Percentiles rank a stretch among this genome's conserved stretches.
These are phyloP conservation scores for Subacronicta megacephala DNA, from an alignment of 2,888 invertebrate genomes.

Conservation along the genomic window DNA sequence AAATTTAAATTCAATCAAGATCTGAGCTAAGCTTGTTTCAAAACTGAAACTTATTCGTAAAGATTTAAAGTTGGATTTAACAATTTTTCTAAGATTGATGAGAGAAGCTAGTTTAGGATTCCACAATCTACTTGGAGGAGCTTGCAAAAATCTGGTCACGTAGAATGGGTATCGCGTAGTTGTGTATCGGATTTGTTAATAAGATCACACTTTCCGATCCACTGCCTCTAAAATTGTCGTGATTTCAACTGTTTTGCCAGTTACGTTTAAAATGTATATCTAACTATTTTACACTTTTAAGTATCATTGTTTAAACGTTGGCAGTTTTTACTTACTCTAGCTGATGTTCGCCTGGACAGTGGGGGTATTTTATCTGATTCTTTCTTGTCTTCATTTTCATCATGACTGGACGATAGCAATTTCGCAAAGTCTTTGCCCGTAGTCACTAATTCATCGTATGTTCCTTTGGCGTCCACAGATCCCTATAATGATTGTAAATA, in stretches of 20 bases:
- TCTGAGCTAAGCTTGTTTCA: background rate
- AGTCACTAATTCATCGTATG: slow-evolving; percentile 88
- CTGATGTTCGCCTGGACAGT: slow-evolving; percentile 79
- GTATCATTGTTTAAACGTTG: too few species aligned
- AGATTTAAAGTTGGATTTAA: slow-evolving; percentile 13
- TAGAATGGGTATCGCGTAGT: slow-evolving; percentile 12
- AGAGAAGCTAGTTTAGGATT: slow-evolving; percentile 21
- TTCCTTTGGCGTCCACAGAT: slow-evolving; percentile 89
- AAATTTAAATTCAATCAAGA: slow-evolving; percentile 42
- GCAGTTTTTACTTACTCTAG: slow-evolving; percentile 72
- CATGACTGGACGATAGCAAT: slow-evolving; percentile 84
- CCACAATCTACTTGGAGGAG: slow-evolving; percentile 24
- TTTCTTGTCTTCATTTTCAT: slow-evolving; percentile 78
- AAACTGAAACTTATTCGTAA: slow-evolving; percentile 10
- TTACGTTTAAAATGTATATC: too few species aligned
- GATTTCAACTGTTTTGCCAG: too few species aligned
- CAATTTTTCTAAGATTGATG: slow-evolving; percentile 1
- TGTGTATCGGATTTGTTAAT: slow-evolving; percentile 23
- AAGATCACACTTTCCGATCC: slow-evolving; percentile 12
- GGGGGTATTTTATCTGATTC: slow-evolving; percentile 74
- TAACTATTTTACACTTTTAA: too few species aligned
- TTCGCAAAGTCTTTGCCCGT: slow-evolving; percentile 91
- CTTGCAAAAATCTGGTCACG: slow-evolving; percentile 36
- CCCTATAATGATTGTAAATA: slow-evolving; percentile 80
- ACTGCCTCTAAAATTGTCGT: too few species aligned